Conservation (phyloP, 1,140 invertebrate genomes). For the Micrasema longulum region DNA sequence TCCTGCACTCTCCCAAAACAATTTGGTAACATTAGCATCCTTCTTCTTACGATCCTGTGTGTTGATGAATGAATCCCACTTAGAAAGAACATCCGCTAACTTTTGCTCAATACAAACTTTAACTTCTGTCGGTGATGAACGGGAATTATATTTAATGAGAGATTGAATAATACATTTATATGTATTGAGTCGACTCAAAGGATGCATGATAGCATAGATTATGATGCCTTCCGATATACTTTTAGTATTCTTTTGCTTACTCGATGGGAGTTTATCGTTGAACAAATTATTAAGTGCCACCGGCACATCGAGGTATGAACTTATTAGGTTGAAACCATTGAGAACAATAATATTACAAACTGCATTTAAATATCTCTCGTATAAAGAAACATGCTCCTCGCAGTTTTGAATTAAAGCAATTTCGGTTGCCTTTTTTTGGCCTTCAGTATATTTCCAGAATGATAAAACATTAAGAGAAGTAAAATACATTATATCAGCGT, state of each 20-base stretch:
- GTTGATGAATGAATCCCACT: conserved; percentile 73
- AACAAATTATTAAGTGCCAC: conserved; percentile 71
- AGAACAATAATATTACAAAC: conserved; percentile 82
- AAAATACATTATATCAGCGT: conserved; percentile 77
- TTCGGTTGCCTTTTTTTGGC: conserved; percentile 73
- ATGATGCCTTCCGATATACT: conserved; percentile 71
- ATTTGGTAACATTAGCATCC: conserved; percentile 77
- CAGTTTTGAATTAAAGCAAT: conserved; percentile 77
- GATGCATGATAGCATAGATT: conserved; percentile 71
- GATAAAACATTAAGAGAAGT: conserved; percentile 76
- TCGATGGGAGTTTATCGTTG: conserved; percentile 67
- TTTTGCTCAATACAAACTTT: conserved; percentile 62
- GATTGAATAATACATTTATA: conserved; percentile 69
- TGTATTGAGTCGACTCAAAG: conserved; percentile 70
- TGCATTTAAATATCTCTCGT: conserved; percentile 78
- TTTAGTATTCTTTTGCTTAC: conserved; percentile 69
- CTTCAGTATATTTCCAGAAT: conserved; percentile 74
- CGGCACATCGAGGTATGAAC: conserved; percentile 72
- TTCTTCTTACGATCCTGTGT: conserved; percentile 72
- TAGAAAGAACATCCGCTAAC: conserved; percentile 64
- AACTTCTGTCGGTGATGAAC: conserved; percentile 59
- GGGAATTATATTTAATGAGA: conserved; percentile 61
- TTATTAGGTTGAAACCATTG: conserved; percentile 77
- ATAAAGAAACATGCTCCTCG: conserved; percentile 79
- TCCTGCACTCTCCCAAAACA: conserved; percentile 81